phyloP scores from a whole-genome alignment of 2,113 vertebrate genomes.

The Prunella himalayana region DNA sequence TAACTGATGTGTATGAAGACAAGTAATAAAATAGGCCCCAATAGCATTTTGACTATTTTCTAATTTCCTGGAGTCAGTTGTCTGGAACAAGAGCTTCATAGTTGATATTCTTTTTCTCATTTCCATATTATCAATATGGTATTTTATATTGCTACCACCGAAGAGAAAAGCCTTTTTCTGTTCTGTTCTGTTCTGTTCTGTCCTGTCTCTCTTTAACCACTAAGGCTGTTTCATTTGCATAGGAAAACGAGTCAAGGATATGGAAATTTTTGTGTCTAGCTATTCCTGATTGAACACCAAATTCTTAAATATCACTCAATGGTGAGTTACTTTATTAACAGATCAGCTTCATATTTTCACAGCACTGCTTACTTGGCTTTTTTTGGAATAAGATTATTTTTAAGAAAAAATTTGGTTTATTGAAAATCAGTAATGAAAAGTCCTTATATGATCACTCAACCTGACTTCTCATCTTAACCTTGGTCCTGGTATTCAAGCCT shows the following conservation, averaged over 20 bases:
- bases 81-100: neutral
- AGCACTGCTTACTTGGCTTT: neutral
- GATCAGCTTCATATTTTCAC: neutral
- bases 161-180: neutral
- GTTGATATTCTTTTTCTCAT: neutral
- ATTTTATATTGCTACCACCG: neutral
- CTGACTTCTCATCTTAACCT: neutral
- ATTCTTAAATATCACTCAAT: neutral
- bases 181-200: neutral
- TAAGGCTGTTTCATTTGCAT: neutral
- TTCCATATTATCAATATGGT: neutral
- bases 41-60: neutral
- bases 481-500: neutral
- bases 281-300: neutral
- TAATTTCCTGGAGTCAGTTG: constrained; percentile 20
- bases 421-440: neutral
- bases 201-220: neutral
- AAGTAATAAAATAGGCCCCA: neutral
- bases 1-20: neutral
- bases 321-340: neutral
- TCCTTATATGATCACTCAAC: neutral
- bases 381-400: neutral
- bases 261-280: neutral
- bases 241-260: neutral
- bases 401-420: neutral